Evolutionary conservation across 2,113 vertebrate species (phyloP).

Genomic region (Dicrurus megarhynchus): DNA sequence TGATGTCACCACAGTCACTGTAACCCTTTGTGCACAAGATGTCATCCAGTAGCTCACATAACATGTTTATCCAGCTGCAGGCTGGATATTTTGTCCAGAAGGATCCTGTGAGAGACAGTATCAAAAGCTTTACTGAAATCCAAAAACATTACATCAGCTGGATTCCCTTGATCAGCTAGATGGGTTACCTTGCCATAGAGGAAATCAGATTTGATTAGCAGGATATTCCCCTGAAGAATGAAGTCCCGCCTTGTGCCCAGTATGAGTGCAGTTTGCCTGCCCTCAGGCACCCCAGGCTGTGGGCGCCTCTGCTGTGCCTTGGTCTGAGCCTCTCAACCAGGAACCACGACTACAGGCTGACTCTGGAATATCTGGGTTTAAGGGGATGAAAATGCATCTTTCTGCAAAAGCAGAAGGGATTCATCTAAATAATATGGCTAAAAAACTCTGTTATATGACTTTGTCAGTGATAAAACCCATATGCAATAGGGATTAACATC

Average conservation of each 20-base stretch:
- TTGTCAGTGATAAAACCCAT: neutral
- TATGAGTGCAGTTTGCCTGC: no score
- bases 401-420: neutral
- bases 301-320: no score
- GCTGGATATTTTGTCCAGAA: neutral
- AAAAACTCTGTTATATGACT: rapidly evolving
- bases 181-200: neutral
- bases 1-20: neutral
- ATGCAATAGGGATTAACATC: neutral
- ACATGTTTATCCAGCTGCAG: neutral
- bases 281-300: neutral
- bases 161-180: neutral
- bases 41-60: neutral
- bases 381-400: neutral
- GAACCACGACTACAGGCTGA: neutral
- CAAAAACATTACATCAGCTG: neutral
- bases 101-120: neutral
- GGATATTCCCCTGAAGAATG: neutral
- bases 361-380: neutral
- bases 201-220: neutral
- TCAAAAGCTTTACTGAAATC: neutral
- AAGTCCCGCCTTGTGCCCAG: neutral
- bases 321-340: neutral
- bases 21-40: neutral
- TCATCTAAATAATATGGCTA: neutral